Conservation (phyloP, 2,113 vertebrate species). For the Clupea harengus region DNA sequence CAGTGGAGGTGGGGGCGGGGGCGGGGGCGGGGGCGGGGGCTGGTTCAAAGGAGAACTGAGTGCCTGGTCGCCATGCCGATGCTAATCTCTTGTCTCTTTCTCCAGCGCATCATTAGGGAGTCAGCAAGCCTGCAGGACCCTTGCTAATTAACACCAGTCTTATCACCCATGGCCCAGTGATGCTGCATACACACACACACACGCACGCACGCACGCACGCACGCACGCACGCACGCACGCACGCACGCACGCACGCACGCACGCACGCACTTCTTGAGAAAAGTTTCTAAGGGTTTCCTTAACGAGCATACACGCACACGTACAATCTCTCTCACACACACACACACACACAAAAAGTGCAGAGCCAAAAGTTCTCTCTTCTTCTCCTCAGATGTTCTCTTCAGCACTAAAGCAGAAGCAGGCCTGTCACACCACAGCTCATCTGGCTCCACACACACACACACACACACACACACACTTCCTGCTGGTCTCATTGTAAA, state of each 20-base stretch:
- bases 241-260: no score
- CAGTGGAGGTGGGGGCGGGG: background rate
- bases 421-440: background rate
- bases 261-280: no score
- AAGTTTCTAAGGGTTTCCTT: background rate
- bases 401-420: background rate
- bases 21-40: background rate
- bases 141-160: conserved; percentile 33
- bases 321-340: background rate
- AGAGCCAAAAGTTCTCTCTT: background rate
- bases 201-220: background rate
- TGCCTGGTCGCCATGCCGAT: background rate
- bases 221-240: no score
- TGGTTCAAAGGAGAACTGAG: background rate
- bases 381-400: background rate
- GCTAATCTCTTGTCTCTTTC: background rate
- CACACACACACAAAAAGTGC: background rate
- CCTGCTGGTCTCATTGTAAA: background rate
- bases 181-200: background rate
- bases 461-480: background rate
- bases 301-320: background rate
- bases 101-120: conserved; percentile 4
- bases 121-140: conserved; percentile 1
- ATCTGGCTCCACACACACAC: background rate
- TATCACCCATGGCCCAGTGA: conserved; percentile 22